Percentiles rank a stretch among this genome's conserved stretches.
phyloP scores from a whole-genome alignment of 2,797 vertebrate species.

The Pteronotus mesoamericanus region DNA sequence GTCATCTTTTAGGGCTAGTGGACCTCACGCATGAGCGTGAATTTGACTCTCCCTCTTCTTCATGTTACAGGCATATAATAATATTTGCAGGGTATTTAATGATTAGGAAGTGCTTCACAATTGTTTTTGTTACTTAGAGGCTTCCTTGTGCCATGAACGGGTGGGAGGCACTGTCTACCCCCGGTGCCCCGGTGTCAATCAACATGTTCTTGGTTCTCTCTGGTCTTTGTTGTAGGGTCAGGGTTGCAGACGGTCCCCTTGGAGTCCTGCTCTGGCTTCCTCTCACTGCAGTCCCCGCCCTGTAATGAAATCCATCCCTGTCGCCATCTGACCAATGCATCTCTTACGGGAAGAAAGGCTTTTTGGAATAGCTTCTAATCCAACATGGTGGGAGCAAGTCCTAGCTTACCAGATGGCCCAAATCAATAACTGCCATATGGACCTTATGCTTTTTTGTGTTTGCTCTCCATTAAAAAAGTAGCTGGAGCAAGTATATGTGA shows the following conservation, averaged over 20 bases:
- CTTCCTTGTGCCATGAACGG: background rate
- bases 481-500: conserved; percentile 23
- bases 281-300: background rate
- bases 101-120: background rate
- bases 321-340: conserved; percentile 47
- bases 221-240: conserved; percentile 51
- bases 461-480: conserved; percentile 54
- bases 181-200: background rate
- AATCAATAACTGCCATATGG: conserved; percentile 84
- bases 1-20: background rate
- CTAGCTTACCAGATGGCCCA: conserved; percentile 80
- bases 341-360: conserved; percentile 67
- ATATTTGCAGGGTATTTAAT: background rate
- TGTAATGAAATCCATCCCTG: conserved; percentile 69
- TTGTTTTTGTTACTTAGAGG: background rate
- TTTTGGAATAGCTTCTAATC: conserved; percentile 65
- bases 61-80: background rate
- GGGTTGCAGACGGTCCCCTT: background rate
- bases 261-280: conserved; percentile 8
- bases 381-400: conserved; percentile 65
- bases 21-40: background rate
- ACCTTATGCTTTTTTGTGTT: conserved; percentile 62
- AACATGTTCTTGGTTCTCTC: background rate
- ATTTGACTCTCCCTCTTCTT: background rate
- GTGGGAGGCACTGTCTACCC: fast-evolving